Evolutionary conservation across 2,888 invertebrate genomes (phyloP).

Genomic region (Priocnemis perturbator): DNA sequence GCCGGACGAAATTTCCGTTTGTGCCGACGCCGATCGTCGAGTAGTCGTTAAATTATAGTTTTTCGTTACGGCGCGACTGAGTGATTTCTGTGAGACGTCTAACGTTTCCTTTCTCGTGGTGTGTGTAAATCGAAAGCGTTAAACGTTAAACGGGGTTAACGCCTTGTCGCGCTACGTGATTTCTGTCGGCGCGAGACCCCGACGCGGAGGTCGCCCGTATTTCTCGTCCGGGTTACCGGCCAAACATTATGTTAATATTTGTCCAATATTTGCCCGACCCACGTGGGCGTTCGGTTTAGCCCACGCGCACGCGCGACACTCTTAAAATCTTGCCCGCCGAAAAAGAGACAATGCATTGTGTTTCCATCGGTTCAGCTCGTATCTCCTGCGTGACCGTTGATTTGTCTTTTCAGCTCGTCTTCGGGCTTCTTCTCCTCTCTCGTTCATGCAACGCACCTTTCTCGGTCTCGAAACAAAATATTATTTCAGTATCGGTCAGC

Average conservation of each 20-base stretch:
- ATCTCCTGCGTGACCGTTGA: too few relatives aligned
- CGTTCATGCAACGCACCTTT: slow-evolving; percentile 5
- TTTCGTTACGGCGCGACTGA: too few relatives aligned
- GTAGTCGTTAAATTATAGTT: too few relatives aligned
- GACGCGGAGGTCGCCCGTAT: not conserved
- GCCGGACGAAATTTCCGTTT: too few relatives aligned
- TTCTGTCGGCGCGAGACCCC: too few relatives aligned
- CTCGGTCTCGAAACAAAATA: slow-evolving; percentile 34
- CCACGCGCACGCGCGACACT: slow-evolving; percentile 40
- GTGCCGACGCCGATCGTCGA: too few relatives aligned
- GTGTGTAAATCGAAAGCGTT: too few relatives aligned
- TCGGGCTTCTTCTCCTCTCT: not conserved
- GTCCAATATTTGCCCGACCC: slow-evolving; percentile 61
- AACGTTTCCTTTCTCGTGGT: not conserved
- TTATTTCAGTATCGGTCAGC: slow-evolving; percentile 35
- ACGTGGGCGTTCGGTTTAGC: slow-evolving; percentile 55
- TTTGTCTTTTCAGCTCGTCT: too few relatives aligned
- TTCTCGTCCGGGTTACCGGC: slow-evolving; percentile 34
- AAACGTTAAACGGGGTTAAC: too few relatives aligned
- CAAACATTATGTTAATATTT: slow-evolving; percentile 60
- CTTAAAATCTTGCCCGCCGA: slow-evolving; percentile 33
- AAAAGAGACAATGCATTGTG: slow-evolving; percentile 33
- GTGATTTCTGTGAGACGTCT: not conserved
- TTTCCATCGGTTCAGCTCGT: not conserved
- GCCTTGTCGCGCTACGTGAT: too few relatives aligned